Evolutionary conservation across 2,888 invertebrate species (phyloP).

Genomic region (Drosophila kambysellisi): DNA sequence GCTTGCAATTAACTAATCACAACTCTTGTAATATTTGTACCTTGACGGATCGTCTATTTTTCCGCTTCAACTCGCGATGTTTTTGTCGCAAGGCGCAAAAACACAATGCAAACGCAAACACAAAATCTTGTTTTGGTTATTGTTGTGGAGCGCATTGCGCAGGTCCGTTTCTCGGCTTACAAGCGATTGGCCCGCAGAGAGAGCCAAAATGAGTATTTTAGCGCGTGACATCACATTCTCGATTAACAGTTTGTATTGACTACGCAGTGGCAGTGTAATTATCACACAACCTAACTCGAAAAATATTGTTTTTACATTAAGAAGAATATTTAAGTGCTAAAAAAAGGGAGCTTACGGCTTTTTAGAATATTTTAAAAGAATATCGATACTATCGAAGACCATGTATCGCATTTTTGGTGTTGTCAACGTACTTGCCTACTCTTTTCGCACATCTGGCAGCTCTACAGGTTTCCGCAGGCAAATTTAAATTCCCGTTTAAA

Average conservation of each 20-base stretch:
- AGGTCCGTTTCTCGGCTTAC: conserved; percentile 45
- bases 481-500: not conserved
- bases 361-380: not conserved
- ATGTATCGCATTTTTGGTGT: not conserved
- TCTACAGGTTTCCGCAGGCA: not conserved
- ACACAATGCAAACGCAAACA: conserved; percentile 55
- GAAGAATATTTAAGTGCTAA: not conserved
- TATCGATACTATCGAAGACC: conserved; percentile 14
- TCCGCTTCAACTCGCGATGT: conserved; percentile 39
- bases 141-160: conserved; percentile 48
- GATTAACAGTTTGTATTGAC: not conserved
- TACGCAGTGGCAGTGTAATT: no score
- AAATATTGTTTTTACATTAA: not conserved
- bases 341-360: not conserved
- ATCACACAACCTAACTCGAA: not conserved
- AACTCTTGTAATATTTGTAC: conserved; percentile 20
- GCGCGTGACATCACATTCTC: conserved; percentile 26
- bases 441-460: conserved; percentile 28
- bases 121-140: conserved; percentile 60
- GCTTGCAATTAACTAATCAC: conserved; percentile 27
- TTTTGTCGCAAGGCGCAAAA: conserved; percentile 56
- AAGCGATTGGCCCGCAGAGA: conserved; percentile 16
- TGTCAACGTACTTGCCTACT: not conserved
- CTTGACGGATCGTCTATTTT: conserved; percentile 23
- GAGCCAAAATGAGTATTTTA: not conserved